Conservation (phyloP, 2,113 vertebrate species). For the Osmerus mordax region DNA sequence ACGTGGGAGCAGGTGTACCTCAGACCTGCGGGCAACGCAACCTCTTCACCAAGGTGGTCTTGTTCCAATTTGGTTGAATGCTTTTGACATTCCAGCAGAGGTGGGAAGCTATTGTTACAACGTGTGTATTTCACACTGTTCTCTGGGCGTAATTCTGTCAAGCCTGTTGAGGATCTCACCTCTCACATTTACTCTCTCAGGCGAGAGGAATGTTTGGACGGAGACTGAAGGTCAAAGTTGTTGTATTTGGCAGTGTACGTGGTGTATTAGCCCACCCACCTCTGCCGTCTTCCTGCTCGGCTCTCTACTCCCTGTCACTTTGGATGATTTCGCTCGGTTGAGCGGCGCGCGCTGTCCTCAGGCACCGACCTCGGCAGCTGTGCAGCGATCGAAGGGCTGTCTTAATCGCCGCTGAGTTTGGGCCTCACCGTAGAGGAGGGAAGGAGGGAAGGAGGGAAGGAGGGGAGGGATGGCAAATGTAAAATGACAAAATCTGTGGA, state of each 20-base stretch:
- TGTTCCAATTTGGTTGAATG: constrained; percentile 34
- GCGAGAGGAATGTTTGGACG: constrained; percentile 6
- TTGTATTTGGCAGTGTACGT: constrained; percentile 2
- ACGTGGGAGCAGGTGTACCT: constrained; percentile 15
- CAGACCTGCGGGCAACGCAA: constrained; percentile 19
- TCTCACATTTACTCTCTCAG: constrained; percentile 7
- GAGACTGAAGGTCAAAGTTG: constrained; percentile 39
- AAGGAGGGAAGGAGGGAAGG: too few species aligned
- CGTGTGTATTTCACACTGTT: constrained; percentile 27
- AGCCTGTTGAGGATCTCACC: constrained; percentile 3
- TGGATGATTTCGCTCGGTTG: constrained; percentile 33
- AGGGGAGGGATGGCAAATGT: too few species aligned
- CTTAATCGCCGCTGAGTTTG: neutral
- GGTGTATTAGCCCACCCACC: constrained; percentile 38
- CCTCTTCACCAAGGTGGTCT: constrained; percentile 31
- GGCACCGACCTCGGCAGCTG: constrained; percentile 33
- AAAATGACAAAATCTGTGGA: too few species aligned
- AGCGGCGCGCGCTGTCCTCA: constrained; percentile 35
- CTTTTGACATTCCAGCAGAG: constrained; percentile 28
- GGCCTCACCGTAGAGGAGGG: neutral
- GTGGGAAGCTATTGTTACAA: constrained; percentile 38
- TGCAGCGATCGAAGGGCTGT: constrained; percentile 28
- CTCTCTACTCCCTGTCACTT: constrained; percentile 44
- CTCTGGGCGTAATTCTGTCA: constrained; percentile 38
- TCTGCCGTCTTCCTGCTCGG: constrained; percentile 33